Conservation (phyloP, 2,113 vertebrate genomes). For the Halcyon senegalensis region DNA sequence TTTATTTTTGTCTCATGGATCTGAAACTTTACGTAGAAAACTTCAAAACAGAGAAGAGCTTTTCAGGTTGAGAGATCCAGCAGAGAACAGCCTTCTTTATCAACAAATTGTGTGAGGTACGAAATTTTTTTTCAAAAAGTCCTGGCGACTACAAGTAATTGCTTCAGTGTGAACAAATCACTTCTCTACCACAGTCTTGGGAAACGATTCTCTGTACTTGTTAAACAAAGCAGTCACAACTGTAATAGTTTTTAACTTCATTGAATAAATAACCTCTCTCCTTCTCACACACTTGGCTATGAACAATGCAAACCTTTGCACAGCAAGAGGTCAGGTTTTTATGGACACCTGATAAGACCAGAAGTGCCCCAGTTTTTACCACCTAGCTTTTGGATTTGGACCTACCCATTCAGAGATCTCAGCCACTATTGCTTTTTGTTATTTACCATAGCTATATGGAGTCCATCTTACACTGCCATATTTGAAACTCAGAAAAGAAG, state of each 20-base stretch:
- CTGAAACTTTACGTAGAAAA: not conserved
- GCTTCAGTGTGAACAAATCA: not conserved
- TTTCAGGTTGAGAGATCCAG: not conserved
- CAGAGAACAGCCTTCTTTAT: not conserved
- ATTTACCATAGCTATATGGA: accelerated
- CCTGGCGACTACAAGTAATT: not conserved
- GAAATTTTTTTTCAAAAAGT: not conserved
- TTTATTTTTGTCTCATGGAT: not conserved
- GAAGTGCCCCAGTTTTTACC: not conserved
- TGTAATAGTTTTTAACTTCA: not conserved
- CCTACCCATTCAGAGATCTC: not conserved
- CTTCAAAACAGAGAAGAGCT: not conserved
- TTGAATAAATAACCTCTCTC: not conserved
- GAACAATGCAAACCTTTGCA: not conserved
- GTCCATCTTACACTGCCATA: accelerated
- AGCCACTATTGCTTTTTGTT: not conserved
- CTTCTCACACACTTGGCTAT: not conserved
- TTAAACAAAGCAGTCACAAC: not conserved
- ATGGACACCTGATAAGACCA: not conserved
- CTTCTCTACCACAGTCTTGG: not conserved
- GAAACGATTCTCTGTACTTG: not conserved
- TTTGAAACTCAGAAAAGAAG: not conserved
- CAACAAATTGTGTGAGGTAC: not conserved
- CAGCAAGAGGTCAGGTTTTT: not conserved
- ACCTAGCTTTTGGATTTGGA: not conserved